phyloP scores from a whole-genome alignment of 2,113 vertebrate genomes.

The Tricholaema leucomelas region DNA sequence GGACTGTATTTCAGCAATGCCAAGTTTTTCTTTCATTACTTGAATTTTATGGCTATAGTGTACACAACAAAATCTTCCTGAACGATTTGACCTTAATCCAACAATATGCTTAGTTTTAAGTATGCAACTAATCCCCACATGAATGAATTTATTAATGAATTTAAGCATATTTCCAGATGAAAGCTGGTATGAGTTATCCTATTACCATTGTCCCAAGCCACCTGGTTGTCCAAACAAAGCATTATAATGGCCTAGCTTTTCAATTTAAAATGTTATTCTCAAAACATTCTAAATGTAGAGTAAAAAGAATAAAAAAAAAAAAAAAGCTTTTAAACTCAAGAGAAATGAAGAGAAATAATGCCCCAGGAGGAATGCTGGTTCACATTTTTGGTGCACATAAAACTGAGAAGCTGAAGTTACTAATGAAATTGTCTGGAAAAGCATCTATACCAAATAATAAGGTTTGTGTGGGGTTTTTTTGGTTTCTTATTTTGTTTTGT shows the following conservation, averaged over 20 bases:
- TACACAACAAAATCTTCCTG: not conserved
- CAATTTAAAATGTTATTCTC: not conserved
- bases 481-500: too few species aligned
- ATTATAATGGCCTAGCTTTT: not conserved
- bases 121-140: not conserved
- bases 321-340: not conserved
- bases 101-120: not conserved
- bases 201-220: not conserved
- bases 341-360: not conserved
- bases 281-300: not conserved
- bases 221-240: not conserved
- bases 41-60: not conserved
- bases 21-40: not conserved
- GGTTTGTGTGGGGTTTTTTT: too few species aligned
- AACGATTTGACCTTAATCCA: not conserved
- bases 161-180: not conserved
- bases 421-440: not conserved
- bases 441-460: rapidly evolving
- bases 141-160: not conserved
- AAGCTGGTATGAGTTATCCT: not conserved
- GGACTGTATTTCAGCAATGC: not conserved
- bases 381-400: not conserved
- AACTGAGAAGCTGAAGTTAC: not conserved
- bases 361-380: not conserved
- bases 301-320: not conserved